Evolutionary conservation across 2,888 invertebrate genomes (phyloP), one percentile per base, ranked within the genome.

Genomic region (Nudaria mundana): DNA sequence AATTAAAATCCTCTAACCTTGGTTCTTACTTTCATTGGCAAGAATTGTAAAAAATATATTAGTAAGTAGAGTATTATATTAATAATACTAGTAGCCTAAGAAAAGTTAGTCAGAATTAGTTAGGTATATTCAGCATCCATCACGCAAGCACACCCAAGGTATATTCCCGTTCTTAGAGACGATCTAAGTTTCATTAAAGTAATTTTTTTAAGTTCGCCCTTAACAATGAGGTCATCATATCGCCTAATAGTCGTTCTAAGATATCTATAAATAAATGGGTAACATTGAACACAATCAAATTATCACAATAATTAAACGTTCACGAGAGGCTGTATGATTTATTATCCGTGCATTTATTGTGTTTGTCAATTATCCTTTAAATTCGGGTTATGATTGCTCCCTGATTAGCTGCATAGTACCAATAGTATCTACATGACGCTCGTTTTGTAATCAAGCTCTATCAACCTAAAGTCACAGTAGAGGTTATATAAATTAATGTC

Each of bases 251-350:
- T n/a, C n/a, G n/a, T n/a, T n/a, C n/a, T n/a, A n/a, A n/a, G n/a
- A n/a, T n/a, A n/a, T n/a, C n/a, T n/a, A n/a, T n/a, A n/a, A n/a
- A n/a, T n/a, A n/a, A n/a, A n/a, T n/a, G n/a, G n/a, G n/a, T n/a
- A n/a, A n/a, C n/a, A n/a, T n/a, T n/a, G n/a, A n/a, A n/a, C n/a
- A n/a, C n/a, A n/a, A n/a, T n/a, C n/a, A n/a, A n/a, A n/a, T n/a
- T n/a, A n/a, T n/a, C 63, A 64, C 69, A 52, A 36, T 74, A 71
- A 77, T 73, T 71, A 73, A 68, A 71, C 63, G 56, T 68, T 71
- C 23, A 69, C 71, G 63, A 24, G 15, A 66, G 57, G 49, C 63
- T 65, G 67, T 66, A 65, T 66, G 63, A 70, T 58, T 67, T 61
- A 60, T 66, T 70, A 67, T 75, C 79, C 77, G 65, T 70, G 38